Evolutionary conservation across 2,888 invertebrate species (phyloP).

Genomic region (Sesia bembeciformis): DNA sequence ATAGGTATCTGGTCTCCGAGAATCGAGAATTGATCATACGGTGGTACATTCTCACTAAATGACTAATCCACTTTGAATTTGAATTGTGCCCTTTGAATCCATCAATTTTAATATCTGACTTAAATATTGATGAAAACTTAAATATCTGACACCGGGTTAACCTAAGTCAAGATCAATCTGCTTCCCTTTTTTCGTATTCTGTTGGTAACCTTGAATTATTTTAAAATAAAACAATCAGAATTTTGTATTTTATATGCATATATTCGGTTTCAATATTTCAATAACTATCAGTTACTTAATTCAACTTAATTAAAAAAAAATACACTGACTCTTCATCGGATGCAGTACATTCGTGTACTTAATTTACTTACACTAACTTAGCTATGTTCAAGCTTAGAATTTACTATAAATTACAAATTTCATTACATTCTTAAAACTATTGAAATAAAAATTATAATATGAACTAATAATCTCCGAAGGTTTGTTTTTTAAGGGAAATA

Average conservation of each 20-base stretch:
- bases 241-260: slow-evolving; percentile 67
- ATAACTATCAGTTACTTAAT: slow-evolving; percentile 65
- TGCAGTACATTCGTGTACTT: slow-evolving; percentile 36
- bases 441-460: slow-evolving; percentile 17
- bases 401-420: slow-evolving; percentile 68
- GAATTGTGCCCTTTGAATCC: too few species aligned
- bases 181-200: too few species aligned
- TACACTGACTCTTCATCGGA: slow-evolving; percentile 61
- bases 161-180: too few species aligned
- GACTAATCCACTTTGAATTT: too few species aligned
- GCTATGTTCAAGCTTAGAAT: slow-evolving; percentile 66
- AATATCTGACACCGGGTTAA: too few species aligned
- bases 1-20: too few species aligned
- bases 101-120: too few species aligned
- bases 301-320: slow-evolving; percentile 68
- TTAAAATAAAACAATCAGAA: slow-evolving; percentile 31
- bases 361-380: slow-evolving; percentile 50
- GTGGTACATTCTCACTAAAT: too few species aligned
- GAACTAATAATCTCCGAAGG: slow-evolving; percentile 45
- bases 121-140: too few species aligned
- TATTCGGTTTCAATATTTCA: slow-evolving; percentile 72
- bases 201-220: too few species aligned
- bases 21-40: too few species aligned
- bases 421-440: slow-evolving; percentile 45
- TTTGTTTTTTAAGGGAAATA: too few species aligned